These are phyloP conservation scores for Thalpophila matura DNA, from an alignment of 2,888 invertebrate genomes.

Conservation along the genomic window DNA sequence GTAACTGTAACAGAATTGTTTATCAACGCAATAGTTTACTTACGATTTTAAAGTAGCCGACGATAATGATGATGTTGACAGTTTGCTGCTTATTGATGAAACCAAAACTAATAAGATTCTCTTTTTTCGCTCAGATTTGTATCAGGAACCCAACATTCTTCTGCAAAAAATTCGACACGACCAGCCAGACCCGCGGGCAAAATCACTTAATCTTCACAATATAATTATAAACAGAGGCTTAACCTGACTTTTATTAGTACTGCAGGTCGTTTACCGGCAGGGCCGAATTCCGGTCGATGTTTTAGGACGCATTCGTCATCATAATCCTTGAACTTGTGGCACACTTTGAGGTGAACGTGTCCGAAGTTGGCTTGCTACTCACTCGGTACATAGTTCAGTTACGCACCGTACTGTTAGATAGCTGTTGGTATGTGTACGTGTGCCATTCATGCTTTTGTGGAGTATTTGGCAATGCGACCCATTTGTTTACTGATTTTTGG, in stretches of 20 bases:
- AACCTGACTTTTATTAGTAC: slow-evolving; percentile 27
- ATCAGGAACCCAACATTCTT: not conserved
- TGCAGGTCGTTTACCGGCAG: slow-evolving; percentile 62
- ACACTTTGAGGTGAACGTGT: slow-evolving; percentile 67
- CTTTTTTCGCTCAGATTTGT: not conserved
- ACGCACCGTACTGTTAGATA: slow-evolving; percentile 29
- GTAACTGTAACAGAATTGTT: no score
- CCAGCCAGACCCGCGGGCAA: not conserved
- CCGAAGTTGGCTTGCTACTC: slow-evolving; percentile 27
- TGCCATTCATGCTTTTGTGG: slow-evolving; percentile 39
- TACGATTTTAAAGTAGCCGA: not conserved
- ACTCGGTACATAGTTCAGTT: slow-evolving; percentile 29
- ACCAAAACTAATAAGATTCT: not conserved
- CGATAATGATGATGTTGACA: no score
- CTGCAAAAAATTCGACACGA: no score
- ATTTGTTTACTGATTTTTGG: not conserved
- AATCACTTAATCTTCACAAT: not conserved
- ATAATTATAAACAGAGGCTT: slow-evolving; percentile 27
- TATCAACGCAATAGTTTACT: not conserved
- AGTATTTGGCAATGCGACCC: not conserved
- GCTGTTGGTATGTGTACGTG: slow-evolving; percentile 9
- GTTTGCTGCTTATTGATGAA: not conserved
- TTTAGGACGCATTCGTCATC: slow-evolving; percentile 64
- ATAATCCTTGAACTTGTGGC: slow-evolving; percentile 76
- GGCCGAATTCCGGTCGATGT: slow-evolving; percentile 61